These are phyloP conservation scores for Aeoliscus strigatus DNA, from an alignment of 2,797 vertebrate genomes.

Conservation along the genomic window DNA sequence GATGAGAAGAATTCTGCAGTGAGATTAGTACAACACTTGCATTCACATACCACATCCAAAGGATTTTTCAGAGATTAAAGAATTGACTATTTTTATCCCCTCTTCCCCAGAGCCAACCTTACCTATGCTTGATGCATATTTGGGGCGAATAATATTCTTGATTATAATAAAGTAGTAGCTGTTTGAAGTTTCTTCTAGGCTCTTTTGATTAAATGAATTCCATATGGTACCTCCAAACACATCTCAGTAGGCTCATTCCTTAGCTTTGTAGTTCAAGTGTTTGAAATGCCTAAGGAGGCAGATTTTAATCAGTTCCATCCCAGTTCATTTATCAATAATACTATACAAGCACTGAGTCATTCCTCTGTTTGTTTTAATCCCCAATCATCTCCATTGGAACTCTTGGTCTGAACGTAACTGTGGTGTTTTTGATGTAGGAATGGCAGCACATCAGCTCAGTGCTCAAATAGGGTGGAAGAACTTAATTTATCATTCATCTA, in stretches of 20 bases:
- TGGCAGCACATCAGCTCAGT: constrained; percentile 9
- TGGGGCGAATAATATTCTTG: constrained; percentile 37
- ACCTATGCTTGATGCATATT: constrained; percentile 54
- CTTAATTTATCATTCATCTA: too few species aligned
- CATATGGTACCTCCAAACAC: constrained; percentile 37
- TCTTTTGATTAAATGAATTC: constrained; percentile 54
- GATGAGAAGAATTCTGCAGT: constrained; percentile 36
- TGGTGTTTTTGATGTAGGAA: constrained; percentile 4
- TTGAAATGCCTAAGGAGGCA: constrained; percentile 35
- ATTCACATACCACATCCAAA: constrained; percentile 30
- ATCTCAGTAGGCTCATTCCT: constrained; percentile 34
- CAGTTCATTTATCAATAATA: constrained; percentile 36
- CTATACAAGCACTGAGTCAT: too few species aligned
- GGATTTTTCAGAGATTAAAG: constrained; percentile 58
- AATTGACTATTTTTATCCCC: constrained; percentile 54
- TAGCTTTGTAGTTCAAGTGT: constrained; percentile 40
- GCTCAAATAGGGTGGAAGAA: constrained; percentile 5
- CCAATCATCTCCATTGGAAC: too few species aligned
- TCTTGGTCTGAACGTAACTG: not conserved
- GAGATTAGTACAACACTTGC: constrained; percentile 38
- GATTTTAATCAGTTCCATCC: constrained; percentile 36
- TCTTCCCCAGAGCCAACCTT: constrained; percentile 43
- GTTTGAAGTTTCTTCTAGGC: constrained; percentile 61
- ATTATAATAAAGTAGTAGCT: constrained; percentile 57
- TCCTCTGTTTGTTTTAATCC: too few species aligned